Evolutionary conservation across 2,888 invertebrate genomes (phyloP).

Genomic region (Tenodera sinensis): DNA sequence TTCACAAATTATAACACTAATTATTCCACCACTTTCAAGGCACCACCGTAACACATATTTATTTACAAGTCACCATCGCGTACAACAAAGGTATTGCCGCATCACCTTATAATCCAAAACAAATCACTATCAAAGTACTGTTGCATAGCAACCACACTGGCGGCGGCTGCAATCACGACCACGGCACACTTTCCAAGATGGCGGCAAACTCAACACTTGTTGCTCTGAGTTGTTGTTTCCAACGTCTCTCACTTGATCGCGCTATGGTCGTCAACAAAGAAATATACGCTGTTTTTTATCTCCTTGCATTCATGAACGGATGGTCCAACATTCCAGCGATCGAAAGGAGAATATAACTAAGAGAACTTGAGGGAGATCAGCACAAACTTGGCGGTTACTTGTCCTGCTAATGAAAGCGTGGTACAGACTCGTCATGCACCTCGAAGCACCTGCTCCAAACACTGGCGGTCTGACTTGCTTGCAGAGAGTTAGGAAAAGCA

Average conservation of each 20-base stretch:
- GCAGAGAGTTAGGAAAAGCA: not conserved
- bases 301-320: not conserved
- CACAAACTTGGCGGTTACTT: not conserved
- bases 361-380: not conserved
- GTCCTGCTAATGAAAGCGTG: not conserved
- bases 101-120: not conserved
- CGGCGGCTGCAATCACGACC: not conserved
- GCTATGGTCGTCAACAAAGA: not conserved
- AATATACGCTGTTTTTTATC: no score
- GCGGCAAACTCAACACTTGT: not conserved
- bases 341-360: not conserved
- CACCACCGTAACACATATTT: not conserved
- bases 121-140: not conserved
- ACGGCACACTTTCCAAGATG: not conserved
- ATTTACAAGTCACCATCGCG: not conserved
- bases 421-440: no score
- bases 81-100: not conserved
- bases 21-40: not conserved
- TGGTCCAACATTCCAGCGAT: not conserved
- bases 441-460: not conserved
- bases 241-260: not conserved
- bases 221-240: not conserved
- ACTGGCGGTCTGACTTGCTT: not conserved
- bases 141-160: not conserved
- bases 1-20: not conserved